A percentile compares a stretch with the other conserved stretches of the same genome.
Conservation (phyloP, 1,140 invertebrate genomes). For the Octopus bimaculoides region DNA sequence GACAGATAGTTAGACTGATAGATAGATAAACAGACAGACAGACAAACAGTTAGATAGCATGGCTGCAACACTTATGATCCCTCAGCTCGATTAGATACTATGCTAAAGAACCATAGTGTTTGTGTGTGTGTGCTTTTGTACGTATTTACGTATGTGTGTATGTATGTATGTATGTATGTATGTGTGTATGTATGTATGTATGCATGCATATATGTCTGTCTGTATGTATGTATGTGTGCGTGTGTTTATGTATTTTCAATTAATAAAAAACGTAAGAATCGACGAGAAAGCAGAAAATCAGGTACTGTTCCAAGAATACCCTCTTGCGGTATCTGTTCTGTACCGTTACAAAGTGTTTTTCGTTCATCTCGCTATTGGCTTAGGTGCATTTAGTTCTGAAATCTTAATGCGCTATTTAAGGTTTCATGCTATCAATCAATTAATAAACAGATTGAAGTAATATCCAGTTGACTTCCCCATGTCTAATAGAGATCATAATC, state of each 20-base stretch:
- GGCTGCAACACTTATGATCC: neutral
- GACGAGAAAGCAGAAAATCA: neutral
- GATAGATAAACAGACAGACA: neutral
- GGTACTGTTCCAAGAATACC: neutral
- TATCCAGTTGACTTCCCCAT: too few relatives aligned
- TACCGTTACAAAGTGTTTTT: neutral
- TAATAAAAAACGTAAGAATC: neutral
- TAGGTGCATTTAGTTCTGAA: neutral
- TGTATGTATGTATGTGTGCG: constrained; percentile 19
- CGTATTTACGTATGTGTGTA: neutral
- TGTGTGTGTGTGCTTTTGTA: neutral
- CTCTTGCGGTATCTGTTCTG: neutral
- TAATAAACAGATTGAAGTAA: too few relatives aligned
- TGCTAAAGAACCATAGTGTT: neutral
- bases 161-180: neutral
- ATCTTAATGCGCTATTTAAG: neutral
- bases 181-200: constrained; percentile 14
- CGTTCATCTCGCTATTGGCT: neutral
- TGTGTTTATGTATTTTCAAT: constrained; percentile 7
- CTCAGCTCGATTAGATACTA: neutral
- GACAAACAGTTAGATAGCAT: neutral
- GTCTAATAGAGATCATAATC: too few relatives aligned
- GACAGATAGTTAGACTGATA: neutral
- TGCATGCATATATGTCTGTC: constrained; percentile 16
- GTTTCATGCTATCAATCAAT: too few relatives aligned